Base-by-base conservation (phyloP, 2,888 invertebrate genomes). In the Caenorhabditis sinica region DNA sequence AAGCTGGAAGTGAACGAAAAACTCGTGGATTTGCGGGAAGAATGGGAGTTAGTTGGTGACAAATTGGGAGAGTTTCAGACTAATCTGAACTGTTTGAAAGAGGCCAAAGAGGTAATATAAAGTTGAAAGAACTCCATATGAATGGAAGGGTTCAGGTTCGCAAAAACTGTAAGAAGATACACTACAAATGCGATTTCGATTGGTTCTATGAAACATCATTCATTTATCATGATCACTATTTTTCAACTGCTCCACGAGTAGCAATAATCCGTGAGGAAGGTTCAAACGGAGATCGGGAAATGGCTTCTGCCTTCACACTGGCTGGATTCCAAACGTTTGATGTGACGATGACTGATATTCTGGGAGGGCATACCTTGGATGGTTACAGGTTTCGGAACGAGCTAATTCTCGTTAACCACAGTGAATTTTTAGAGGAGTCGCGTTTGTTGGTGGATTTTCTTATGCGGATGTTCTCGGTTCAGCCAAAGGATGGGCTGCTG, bases 381-480 rank as follows among this genome's bases (percentile, higher is more conserved):
- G 23, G 2, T 0, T 88, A 81, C 43, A 74, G 77, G 83, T 83
- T 30, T 36, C 3, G 20, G 53, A 8, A n/a, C 17, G 17, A 51
- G 8, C 13, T 33, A 13, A 6, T 33, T 33, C 9, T 60, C 28
- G 15, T 33, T 11, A 15, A 9, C 11, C 11, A 20, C n/a, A 66
- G 30, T 23, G 17, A 61, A 72, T 11, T 28, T 69, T 97, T 79
- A 94, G 96, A 58, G 94, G 98, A 0, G 93, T 98, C 17, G 95
- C 97, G 65, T 98, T 98, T 93, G 98, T 98, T 0, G 98, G 97
- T 60, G 99, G 99, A n/a, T 99, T 99, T 93, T 98, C 97, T 93
- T 98, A 97, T 93, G 98, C 97, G 58, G 97, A 97, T 96, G 98
- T 98, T 0, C 94, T 98, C 69, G 98, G 98, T 6, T 97, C 98